Evolutionary conservation across 2,888 invertebrate species (phyloP).

Genomic region (Drosophila histrio): DNA sequence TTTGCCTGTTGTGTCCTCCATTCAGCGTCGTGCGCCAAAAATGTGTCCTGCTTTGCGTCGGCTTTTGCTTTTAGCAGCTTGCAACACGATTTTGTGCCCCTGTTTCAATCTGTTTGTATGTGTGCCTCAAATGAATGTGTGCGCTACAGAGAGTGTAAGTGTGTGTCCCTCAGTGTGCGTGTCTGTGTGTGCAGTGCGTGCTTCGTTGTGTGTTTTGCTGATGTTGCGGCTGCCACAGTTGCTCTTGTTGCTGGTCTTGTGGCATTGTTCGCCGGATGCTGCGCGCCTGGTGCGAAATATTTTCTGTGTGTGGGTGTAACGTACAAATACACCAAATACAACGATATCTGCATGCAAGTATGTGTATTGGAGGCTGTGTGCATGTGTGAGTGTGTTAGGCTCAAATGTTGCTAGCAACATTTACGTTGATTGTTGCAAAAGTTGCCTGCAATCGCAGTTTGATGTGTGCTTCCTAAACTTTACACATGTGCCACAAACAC

Average conservation of each 20-base stretch:
- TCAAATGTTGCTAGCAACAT: constrained; percentile 54
- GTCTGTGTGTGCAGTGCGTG: constrained; percentile 40
- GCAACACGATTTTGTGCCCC: constrained; percentile 60
- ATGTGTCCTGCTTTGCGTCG: constrained; percentile 38
- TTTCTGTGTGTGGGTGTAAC: constrained; percentile 75
- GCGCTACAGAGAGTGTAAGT: constrained; percentile 14
- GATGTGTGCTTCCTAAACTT: neutral
- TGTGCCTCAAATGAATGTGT: constrained; percentile 20
- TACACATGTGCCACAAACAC: constrained; percentile 10
- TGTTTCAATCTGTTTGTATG: constrained; percentile 40
- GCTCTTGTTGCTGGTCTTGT: constrained; percentile 6
- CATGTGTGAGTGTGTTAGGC: constrained; percentile 11
- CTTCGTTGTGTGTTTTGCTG: constrained; percentile 25
- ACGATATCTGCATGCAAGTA: neutral
- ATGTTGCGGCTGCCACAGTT: neutral
- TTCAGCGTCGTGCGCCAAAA: constrained; percentile 34
- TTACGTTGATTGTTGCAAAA: constrained; percentile 17
- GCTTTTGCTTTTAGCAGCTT: constrained; percentile 30
- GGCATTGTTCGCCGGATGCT: constrained; percentile 44
- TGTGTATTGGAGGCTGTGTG: constrained; percentile 12
- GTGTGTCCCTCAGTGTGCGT: neutral
- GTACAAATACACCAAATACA: constrained; percentile 39
- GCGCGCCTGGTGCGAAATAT: constrained; percentile 71
- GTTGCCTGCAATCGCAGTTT: constrained; percentile 29
- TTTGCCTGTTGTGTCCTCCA: constrained; percentile 24